Conservation (phyloP, 2,888 invertebrate species). For the Xylota sylvarum region DNA sequence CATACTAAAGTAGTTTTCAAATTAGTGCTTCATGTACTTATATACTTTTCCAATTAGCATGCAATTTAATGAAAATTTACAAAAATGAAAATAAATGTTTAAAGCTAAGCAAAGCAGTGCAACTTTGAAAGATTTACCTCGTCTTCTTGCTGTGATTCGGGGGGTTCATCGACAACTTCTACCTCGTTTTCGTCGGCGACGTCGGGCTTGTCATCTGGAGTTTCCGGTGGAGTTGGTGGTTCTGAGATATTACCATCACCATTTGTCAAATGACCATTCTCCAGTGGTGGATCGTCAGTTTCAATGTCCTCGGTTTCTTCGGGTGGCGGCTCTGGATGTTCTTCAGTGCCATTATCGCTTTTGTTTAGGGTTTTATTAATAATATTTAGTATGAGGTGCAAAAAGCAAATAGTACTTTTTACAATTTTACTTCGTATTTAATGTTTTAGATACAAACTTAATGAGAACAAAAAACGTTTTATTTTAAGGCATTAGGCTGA, state of each 20-base stretch:
- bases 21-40: conserved; percentile 21
- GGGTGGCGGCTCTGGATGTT: conserved; percentile 58
- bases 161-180: conserved; percentile 13
- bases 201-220: conserved; percentile 39
- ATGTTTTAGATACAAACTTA: neutral
- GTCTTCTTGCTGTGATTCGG: conserved; percentile 15
- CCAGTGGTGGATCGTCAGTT: conserved; percentile 18
- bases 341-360: conserved; percentile 50
- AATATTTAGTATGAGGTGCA: conserved; percentile 32
- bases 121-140: conserved; percentile 49
- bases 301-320: conserved; percentile 51
- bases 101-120: conserved; percentile 71
- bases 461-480: no score
- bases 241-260: conserved; percentile 40
- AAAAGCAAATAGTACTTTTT: conserved; percentile 40
- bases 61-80: conserved; percentile 20
- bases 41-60: conserved; percentile 39
- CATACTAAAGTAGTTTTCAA: conserved; percentile 41
- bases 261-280: conserved; percentile 52
- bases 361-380: conserved; percentile 43
- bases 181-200: conserved; percentile 20
- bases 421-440: neutral
- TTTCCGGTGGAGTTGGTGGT: conserved; percentile 56
- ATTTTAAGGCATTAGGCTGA: no score
- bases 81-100: conserved; percentile 10